Evolutionary conservation across 2,113 vertebrate genomes (phyloP).

Genomic region (Enhydra lutris): DNA sequence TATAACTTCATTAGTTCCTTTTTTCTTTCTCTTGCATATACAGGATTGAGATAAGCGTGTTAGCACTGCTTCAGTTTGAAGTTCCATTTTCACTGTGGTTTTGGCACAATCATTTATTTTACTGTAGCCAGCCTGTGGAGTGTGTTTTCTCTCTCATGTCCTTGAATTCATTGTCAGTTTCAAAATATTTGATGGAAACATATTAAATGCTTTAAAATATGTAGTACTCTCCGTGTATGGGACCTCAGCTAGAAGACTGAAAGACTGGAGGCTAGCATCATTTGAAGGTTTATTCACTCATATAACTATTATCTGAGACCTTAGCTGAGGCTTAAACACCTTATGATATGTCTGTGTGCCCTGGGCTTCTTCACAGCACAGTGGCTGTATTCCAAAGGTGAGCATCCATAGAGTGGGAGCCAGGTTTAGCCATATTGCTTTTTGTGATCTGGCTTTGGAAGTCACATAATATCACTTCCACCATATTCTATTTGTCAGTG

Average conservation of each 20-base stretch:
- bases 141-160: not conserved
- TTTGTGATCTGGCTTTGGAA: not conserved
- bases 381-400: not conserved
- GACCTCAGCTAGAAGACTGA: not conserved
- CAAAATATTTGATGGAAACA: no score
- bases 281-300: not conserved
- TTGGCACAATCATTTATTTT: not conserved
- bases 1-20: not conserved
- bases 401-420: not conserved
- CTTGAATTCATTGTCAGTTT: not conserved
- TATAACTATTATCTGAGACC: not conserved
- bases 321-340: not conserved
- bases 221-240: not conserved
- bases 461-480: not conserved
- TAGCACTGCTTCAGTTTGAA: not conserved
- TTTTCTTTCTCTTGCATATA: not conserved
- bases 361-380: not conserved
- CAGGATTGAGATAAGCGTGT: not conserved
- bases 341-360: not conserved
- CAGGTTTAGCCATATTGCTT: not conserved
- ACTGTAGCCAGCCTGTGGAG: not conserved
- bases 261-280: not conserved
- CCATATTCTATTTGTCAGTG: not conserved
- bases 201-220: not conserved
- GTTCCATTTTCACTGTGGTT: not conserved